Evolutionary conservation across 2,113 vertebrate species (phyloP), one percentile per base, ranked within the genome.

Genomic region (Callopanchax toddi): DNA sequence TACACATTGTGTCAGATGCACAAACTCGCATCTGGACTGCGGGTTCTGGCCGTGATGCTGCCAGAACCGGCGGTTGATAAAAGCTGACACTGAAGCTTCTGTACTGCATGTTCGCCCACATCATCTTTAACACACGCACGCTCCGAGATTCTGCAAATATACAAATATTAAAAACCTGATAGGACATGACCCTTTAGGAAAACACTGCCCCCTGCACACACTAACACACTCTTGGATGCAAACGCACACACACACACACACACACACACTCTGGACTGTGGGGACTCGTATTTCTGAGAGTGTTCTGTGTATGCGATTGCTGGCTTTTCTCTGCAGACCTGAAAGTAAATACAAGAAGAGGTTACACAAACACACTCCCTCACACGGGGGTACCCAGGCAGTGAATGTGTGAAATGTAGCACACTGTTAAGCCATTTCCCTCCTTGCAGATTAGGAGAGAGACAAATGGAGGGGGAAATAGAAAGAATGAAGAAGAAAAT

Each of bases 121-220:
- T 15, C 15, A 34, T 36, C 44, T 48, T 49, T 18, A 51, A 50
- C 61, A 57, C 69, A 70, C 2, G 17, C 20, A 75, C 25, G 23
- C 57, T 66, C 54, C 15, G 60, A 64, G 70, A 60, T 76, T 86
- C 68, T 81, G 68, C 79, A 77, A 76, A 81, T 71, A 85, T 76
- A 86, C 82, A 76, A 65, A 75, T 84, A 85, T 87, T 88, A 88
- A 87, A 37, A 37, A 11, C 67, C 56, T 80, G 58, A 75, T 78
- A 89, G 83, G 90, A 89, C 87, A 74, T 60, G 85, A 91, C 85
- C 88, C 74, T 82, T 76, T 86, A 84, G 79, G 66, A 88, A 91
- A 91, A 87, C 83, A 88, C 51, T 68, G 82, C 50, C 72, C 74
- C 79, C 66, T 59, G 64, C 70, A 87, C 68, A 71, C 60, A 49